Evolutionary conservation across 2,113 vertebrate species (phyloP), one percentile per base, ranked within the genome.

Genomic region (Sinocyclocheilus maitianheensis): DNA sequence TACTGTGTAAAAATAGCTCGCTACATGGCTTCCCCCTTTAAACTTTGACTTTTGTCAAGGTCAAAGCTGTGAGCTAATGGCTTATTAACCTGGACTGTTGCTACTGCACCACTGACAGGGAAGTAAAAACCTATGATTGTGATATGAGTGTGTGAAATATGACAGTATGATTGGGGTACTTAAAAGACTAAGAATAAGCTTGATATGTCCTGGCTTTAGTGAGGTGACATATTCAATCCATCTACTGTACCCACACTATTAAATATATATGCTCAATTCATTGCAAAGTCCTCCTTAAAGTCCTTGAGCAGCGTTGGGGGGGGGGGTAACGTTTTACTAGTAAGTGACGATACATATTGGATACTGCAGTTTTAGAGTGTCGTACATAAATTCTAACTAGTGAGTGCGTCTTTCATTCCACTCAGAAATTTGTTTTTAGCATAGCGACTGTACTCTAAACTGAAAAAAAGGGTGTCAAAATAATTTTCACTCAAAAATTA

Each of bases 21-120:
- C 30, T 40, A 22, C 51, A 46, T 62, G 53, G 69, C 26, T 40
- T 86, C 13, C 11, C 46, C 26, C 4, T 20, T n/a, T 48, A 67
- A 86, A 78, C 40, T 72, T 30, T 79, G 84, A 83, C 65, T 86
- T 60, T 81, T 26, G 46, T 83, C 84, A 87, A 85, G 84, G 86
- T 87, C 84, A 84, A 51, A 80, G 18, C 51, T 53, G 77, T 85
- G 26, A 48, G 63, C 18, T 75, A 55, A 76, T 93, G 94, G 94
- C 93, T 94, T 95, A 96, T 97, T 97, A 97, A 97, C 96, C 95
- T 96, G 93, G 90, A 81, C 88, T 94, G 95, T 95, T 95, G 92
- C 93, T 87, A 88, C 93, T 94, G 93, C 94, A 93, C 94, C 90
- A 91, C 93, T 94, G 93, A 94, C 95, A 93, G 91, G 93, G 94